Evolutionary conservation across 2,797 vertebrate species (phyloP).

Genomic region (Jordanella pulchra): DNA sequence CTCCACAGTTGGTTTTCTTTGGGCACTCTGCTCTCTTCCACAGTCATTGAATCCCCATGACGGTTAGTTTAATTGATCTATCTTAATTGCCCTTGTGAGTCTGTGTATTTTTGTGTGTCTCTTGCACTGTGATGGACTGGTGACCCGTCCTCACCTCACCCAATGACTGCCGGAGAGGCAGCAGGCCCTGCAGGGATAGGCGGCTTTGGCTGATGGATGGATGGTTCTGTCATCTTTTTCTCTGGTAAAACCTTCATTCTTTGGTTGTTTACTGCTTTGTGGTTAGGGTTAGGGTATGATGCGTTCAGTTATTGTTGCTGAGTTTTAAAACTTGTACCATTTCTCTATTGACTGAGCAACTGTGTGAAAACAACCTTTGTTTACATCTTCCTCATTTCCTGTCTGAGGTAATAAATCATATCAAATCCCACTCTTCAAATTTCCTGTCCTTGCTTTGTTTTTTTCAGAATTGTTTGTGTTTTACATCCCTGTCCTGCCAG

Average conservation of each 20-base stretch:
- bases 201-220: background rate
- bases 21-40: no score
- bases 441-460: slow-evolving; percentile 4
- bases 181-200: no score
- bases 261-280: background rate
- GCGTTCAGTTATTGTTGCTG: background rate
- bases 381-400: background rate
- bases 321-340: slow-evolving; percentile 1
- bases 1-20: no score
- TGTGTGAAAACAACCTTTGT: background rate
- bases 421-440: slow-evolving; percentile 20
- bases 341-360: background rate
- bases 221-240: background rate
- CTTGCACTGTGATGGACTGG: background rate
- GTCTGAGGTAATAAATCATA: slow-evolving; percentile 27
- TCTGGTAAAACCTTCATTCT: background rate
- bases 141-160: background rate
- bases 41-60: no score
- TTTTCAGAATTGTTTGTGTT: slow-evolving; percentile 56
- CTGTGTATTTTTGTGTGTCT: background rate
- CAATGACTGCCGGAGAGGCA: background rate
- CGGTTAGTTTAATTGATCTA: no score
- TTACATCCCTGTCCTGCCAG: slow-evolving; percentile 46
- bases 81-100: no score
- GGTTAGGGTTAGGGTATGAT: background rate